These are phyloP conservation scores for Pachyseris speciosa DNA, from an alignment of 64 coral and sea anemone species.

Conservation along the genomic window DNA sequence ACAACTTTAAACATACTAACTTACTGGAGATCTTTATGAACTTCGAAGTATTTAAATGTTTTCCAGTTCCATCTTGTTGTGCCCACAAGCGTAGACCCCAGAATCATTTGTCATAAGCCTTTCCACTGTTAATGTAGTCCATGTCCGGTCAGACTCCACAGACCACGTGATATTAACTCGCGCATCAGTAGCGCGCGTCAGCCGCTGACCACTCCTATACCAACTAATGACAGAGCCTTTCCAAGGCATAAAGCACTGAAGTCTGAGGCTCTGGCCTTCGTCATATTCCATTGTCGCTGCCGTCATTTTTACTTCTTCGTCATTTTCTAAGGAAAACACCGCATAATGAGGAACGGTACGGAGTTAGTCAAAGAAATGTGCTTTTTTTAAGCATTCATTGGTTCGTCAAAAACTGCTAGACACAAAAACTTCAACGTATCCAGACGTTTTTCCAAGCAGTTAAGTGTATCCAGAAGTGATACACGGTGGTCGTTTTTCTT, in stretches of 20 bases:
- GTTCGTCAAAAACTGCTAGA: too few species aligned
- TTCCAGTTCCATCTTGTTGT: not conserved
- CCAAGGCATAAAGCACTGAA: not conserved
- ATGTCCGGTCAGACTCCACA: not conserved
- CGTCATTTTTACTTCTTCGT: not conserved
- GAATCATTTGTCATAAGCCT: slow-evolving; percentile 29
- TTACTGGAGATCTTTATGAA: slow-evolving; percentile 1
- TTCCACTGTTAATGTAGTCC: not conserved
- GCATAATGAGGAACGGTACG: too few species aligned
- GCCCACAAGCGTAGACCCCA: slow-evolving; percentile 32
- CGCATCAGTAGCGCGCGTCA: not conserved
- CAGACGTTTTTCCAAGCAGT: too few species aligned
- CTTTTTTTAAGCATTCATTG: too few species aligned
- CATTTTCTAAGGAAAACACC: too few species aligned
- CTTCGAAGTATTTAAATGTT: not conserved
- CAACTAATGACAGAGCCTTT: not conserved
- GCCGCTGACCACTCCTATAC: not conserved
- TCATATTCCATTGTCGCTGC: not conserved
- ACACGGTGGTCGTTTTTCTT: too few species aligned
- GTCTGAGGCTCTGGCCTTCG: not conserved
- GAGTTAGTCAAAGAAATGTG: too few species aligned
- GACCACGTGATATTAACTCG: not conserved
- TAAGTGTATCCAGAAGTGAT: too few species aligned
- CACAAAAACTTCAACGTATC: too few species aligned
- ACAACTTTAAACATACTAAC: not conserved